Percentiles rank a stretch among this genome's conserved stretches.
These are phyloP conservation scores for Monoplex corrugatus DNA, from an alignment of 2,888 invertebrate species.

Conservation along the genomic window DNA sequence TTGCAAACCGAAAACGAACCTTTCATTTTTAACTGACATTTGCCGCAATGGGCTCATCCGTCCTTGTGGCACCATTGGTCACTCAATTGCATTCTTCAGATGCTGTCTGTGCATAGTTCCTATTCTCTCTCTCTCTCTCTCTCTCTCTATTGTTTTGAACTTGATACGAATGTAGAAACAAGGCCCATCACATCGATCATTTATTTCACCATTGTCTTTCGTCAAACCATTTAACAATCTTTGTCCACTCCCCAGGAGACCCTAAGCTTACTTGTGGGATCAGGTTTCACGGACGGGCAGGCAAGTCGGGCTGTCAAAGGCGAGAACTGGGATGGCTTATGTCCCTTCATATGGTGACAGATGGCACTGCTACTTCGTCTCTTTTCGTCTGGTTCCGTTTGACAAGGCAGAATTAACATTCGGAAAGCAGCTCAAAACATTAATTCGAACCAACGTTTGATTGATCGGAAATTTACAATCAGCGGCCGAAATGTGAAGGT, in stretches of 20 bases:
- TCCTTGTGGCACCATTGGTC: too few relatives aligned
- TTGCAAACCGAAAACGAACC: too few relatives aligned
- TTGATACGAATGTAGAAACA: too few relatives aligned
- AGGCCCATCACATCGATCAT: background rate
- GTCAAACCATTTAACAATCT: background rate
- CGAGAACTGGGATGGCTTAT: slow-evolving; percentile 6
- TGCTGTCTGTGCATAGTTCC: too few relatives aligned
- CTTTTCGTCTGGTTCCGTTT: slow-evolving; percentile 41
- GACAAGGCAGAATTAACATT: slow-evolving; percentile 41
- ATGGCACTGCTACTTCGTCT: slow-evolving; percentile 45
- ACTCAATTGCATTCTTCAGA: too few relatives aligned
- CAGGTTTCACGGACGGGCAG: background rate
- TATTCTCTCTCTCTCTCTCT: too few relatives aligned
- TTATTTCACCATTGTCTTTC: background rate
- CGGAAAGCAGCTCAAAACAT: slow-evolving; percentile 48
- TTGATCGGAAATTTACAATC: background rate
- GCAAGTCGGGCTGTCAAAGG: background rate
- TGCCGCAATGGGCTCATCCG: too few relatives aligned
- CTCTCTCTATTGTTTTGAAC: too few relatives aligned
- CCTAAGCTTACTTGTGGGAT: background rate
- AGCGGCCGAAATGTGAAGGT: slow-evolving; percentile 35
- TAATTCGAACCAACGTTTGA: slow-evolving; percentile 31
- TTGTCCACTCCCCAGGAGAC: background rate
- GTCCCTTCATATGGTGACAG: slow-evolving; percentile 46
- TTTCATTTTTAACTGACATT: too few relatives aligned